Evolutionary conservation across 2,797 vertebrate genomes (phyloP).

Genomic region (Acrossocheilus wenchowensis): DNA sequence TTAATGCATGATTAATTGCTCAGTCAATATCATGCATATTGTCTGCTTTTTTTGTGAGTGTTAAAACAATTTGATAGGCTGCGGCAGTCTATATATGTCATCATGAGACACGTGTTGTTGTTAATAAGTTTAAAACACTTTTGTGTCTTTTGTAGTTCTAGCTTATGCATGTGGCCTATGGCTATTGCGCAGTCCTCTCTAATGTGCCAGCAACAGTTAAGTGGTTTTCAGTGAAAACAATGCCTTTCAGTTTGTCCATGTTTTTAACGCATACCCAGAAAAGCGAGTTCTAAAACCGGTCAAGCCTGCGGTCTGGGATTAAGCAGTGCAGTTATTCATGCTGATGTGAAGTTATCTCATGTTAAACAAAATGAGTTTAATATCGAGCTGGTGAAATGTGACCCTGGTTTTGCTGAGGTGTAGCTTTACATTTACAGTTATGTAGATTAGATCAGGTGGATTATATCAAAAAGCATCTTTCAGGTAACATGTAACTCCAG

Average conservation of each 20-base stretch:
- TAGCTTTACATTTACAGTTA: neutral
- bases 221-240: slow-evolving; percentile 56
- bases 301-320: slow-evolving; percentile 52
- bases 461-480: neutral
- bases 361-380: slow-evolving; percentile 23
- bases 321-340: slow-evolving; percentile 20
- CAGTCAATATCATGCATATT: slow-evolving; percentile 8
- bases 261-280: slow-evolving; percentile 46
- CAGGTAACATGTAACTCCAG: neutral
- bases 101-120: neutral
- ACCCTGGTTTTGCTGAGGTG: neutral
- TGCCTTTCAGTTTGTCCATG: slow-evolving; percentile 38
- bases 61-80: neutral
- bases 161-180: slow-evolving; percentile 15
- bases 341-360: slow-evolving; percentile 33
- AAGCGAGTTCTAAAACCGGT: slow-evolving; percentile 55
- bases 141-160: slow-evolving; percentile 18
- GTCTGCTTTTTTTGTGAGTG: neutral
- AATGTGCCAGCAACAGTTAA: slow-evolving; percentile 30
- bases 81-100: neutral
- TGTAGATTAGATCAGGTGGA: neutral
- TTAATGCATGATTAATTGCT: slow-evolving; percentile 16
- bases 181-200: slow-evolving; percentile 15
- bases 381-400: slow-evolving; percentile 3
- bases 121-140: slow-evolving; percentile 7